phyloP scores from a whole-genome alignment of 1,140 invertebrate genomes.

The Cydia amplana region DNA sequence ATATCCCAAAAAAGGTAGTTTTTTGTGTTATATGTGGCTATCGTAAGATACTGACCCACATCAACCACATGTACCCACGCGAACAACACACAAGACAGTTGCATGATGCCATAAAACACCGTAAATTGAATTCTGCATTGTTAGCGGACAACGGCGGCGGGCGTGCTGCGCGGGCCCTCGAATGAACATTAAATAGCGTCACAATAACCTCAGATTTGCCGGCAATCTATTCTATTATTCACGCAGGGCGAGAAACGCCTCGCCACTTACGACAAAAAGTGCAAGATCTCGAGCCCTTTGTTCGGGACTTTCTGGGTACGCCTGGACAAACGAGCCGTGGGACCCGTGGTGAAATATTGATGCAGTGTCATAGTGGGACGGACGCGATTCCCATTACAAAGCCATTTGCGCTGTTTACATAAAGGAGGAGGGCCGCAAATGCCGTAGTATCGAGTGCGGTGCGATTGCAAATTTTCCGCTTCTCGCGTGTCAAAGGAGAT shows the following conservation, averaged over 20 bases:
- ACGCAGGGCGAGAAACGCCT: conserved; percentile 67
- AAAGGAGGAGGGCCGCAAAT: conserved; percentile 54
- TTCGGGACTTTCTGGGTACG: conserved; percentile 55
- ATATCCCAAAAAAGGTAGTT: background rate
- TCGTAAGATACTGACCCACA: conserved; percentile 61
- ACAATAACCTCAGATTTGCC: conserved; percentile 75
- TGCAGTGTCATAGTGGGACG: conserved; percentile 58
- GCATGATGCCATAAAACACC: conserved; percentile 61
- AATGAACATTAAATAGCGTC: conserved; percentile 68
- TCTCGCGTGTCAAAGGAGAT: conserved; percentile 67
- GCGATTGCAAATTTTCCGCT: conserved; percentile 70
- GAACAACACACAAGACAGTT: conserved; percentile 57
- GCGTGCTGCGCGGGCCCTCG: conserved; percentile 48
- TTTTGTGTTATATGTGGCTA: conserved; percentile 43
- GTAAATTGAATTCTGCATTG: conserved; percentile 72
- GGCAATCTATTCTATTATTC: conserved; percentile 76
- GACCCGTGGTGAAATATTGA: conserved; percentile 66
- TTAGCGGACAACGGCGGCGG: conserved; percentile 56
- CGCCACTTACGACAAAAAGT: conserved; percentile 74
- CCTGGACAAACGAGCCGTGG: conserved; percentile 68
- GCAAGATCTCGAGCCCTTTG: conserved; percentile 70
- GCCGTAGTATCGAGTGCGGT: conserved; percentile 43
- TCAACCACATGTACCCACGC: conserved; percentile 57
- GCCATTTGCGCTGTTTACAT: conserved; percentile 69
- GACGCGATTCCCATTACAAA: conserved; percentile 66